phyloP scores from a whole-genome alignment of 2,797 vertebrate species.

The Danio aesculapii region DNA sequence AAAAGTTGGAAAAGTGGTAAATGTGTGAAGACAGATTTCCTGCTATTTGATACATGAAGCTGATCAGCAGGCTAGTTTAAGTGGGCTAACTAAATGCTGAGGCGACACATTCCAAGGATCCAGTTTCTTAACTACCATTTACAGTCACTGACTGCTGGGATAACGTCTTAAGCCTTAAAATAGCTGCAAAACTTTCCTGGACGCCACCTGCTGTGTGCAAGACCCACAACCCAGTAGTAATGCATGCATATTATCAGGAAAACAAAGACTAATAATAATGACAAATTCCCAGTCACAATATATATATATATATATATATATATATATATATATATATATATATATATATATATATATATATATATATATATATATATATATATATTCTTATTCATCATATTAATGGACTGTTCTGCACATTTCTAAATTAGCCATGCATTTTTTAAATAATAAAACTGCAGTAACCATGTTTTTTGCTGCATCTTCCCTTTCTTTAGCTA shows the following conservation, averaged over 20 bases:
- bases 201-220: slow-evolving; percentile 36
- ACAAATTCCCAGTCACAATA: no score
- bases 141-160: slow-evolving; percentile 63
- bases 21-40: slow-evolving; percentile 11
- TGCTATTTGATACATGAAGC: slow-evolving; percentile 57
- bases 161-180: slow-evolving; percentile 77
- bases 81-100: slow-evolving; percentile 69
- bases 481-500: no score
- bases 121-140: slow-evolving; percentile 77
- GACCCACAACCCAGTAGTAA: neutral
- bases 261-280: slow-evolving; percentile 13
- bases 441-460: no score
- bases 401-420: neutral
- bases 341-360: no score
- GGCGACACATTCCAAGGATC: slow-evolving; percentile 77
- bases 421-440: no score
- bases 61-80: slow-evolving; percentile 60
- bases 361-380: no score
- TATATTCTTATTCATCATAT: neutral
- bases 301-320: no score
- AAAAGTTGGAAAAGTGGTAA: no score
- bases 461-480: no score
- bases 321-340: no score
- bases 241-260: neutral
- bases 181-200: slow-evolving; percentile 69